Percentiles rank a stretch among this genome's conserved stretches.
These are phyloP conservation scores for Xerus rutilus DNA, from an alignment of 2,797 vertebrate species.

Conservation along the genomic window DNA sequence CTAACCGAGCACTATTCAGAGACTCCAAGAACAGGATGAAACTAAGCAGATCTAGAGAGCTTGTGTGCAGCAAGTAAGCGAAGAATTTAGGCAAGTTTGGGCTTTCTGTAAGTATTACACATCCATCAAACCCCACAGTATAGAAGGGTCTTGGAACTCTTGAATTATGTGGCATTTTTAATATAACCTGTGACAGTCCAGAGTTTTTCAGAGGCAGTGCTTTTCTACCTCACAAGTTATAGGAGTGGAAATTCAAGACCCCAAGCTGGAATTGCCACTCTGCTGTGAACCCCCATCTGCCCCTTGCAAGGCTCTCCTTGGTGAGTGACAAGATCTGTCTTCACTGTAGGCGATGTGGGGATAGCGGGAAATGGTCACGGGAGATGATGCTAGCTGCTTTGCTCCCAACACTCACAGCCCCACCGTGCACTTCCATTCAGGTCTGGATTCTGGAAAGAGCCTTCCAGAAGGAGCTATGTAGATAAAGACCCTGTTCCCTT, in stretches of 20 bases:
- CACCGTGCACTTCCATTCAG: neutral
- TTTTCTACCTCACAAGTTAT: neutral
- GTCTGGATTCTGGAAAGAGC: neutral
- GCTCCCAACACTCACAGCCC: too few relatives aligned
- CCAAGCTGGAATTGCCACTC: neutral
- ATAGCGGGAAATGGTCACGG: neutral
- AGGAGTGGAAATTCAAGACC: conserved; percentile 11
- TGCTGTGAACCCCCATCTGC: neutral
- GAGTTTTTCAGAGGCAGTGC: neutral
- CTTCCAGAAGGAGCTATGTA: neutral
- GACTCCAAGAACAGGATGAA: neutral
- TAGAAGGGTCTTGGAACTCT: neutral
- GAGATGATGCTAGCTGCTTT: neutral
- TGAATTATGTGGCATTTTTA: neutral
- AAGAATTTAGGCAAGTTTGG: neutral
- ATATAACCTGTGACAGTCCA: neutral
- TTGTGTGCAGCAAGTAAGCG: neutral
- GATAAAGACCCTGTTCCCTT: neutral
- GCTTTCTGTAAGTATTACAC: neutral
- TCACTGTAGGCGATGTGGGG: neutral
- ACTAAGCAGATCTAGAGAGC: neutral
- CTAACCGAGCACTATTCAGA: neutral
- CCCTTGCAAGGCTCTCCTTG: neutral
- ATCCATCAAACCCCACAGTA: neutral
- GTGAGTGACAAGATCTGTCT: neutral